phyloP scores from a whole-genome alignment of 2,888 invertebrate genomes.

The Adineta ricciae region DNA sequence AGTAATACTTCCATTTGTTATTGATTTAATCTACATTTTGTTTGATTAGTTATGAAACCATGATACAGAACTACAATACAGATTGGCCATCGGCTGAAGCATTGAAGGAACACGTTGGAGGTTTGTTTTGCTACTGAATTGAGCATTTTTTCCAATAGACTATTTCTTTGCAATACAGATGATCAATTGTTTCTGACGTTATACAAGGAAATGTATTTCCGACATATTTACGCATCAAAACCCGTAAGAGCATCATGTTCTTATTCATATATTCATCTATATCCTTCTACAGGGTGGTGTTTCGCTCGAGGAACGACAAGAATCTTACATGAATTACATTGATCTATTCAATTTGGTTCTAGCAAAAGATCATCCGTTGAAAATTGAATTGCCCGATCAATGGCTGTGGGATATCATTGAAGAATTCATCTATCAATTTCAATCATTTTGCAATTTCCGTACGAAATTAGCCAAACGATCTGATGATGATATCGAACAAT shows the following conservation, averaged over 20 bases:
- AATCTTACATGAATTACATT: constrained; percentile 94
- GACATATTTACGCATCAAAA: constrained; percentile 88
- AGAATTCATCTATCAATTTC: constrained; percentile 89
- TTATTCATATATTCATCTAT: constrained; percentile 35
- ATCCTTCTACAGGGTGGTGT: constrained; percentile 78
- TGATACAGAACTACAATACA: background rate
- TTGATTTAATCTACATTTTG: background rate
- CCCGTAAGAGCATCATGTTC: constrained; percentile 44
- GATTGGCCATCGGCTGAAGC: constrained; percentile 14
- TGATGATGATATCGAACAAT: background rate
- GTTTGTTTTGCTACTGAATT: background rate
- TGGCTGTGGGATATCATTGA: constrained; percentile 99
- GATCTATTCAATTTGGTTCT: constrained; percentile 91
- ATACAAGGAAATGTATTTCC: constrained; percentile 91
- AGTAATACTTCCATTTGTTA: constrained; percentile 42
- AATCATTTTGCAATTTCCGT: constrained; percentile 65
- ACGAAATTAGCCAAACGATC: constrained; percentile 54
- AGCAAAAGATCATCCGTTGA: constrained; percentile 69
- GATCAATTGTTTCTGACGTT: constrained; percentile 75
- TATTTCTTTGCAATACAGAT: constrained; percentile 39
- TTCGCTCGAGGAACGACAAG: constrained; percentile 77
- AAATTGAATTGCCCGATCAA: constrained; percentile 75
- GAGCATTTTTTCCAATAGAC: background rate
- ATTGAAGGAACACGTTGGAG: constrained; percentile 1
- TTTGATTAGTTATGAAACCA: background rate